Evolutionary conservation across 2,113 vertebrate genomes (phyloP), one percentile per base, ranked within the genome.

Genomic region (Euleptes europaea): DNA sequence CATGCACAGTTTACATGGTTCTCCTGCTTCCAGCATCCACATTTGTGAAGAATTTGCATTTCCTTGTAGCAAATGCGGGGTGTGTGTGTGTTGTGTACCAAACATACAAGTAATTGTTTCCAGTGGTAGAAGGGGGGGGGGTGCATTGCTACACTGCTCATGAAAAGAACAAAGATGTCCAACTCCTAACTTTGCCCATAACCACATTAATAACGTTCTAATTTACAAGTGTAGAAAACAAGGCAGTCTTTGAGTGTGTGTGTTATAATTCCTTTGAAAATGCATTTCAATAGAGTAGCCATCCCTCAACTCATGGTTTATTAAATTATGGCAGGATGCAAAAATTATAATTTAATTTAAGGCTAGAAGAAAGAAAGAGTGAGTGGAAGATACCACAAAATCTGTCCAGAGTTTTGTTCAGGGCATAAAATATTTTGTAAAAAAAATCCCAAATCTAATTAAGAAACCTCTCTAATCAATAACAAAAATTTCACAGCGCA

Each of bases 291-390:
- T 31, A 12, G 49, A 23, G 15, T 13, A 40, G 42, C 26, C 51
- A 23, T 63, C 35, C 38, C 2, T 11, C 42, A 83, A 70, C 28
- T 0, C 0, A 1, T 5, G 10, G 9, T 35, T 83, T 0, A 0
- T 21, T 88, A 57, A 21, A 72, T 72, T 26, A 8, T 0, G 0
- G 21, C 0, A 0, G 44, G 63, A 26, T 78, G 40, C 28, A 78
- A 47, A 84, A 63, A 49, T 17, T 66, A 66, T 47, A 6, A 80
- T 14, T 83, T 28, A 15, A 84, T 69, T 87, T 67, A 65, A 44
- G 17, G 60, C 21, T 44, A 14, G 33, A 38, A 44, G 78, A 80
- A 4, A 4, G 60, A n/a, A 1, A n/a, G 75, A 63, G 49, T 31
- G 17, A 70, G 63, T 70, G 0, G 31, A 33, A 19, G 0, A 14